Base-by-base conservation (phyloP, 2,113 vertebrate genomes). In the Ranitomeya imitator region DNA sequence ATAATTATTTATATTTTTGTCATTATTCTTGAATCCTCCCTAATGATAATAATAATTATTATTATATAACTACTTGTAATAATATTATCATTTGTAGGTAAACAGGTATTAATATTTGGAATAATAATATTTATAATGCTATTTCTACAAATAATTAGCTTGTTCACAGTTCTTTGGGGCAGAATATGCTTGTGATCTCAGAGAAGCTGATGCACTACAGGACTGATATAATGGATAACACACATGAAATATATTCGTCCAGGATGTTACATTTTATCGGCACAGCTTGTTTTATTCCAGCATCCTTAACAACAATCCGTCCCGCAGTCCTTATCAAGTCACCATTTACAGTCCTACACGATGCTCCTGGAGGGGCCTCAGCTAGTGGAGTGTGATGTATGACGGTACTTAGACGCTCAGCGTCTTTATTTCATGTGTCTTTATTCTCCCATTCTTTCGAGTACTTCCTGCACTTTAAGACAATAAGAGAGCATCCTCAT, bases 271-370 rank as follows among this genome's bases (percentile, higher is more conserved):
- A 63, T 76, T 0, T 65, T 11, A 63, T 52, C 52, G 61, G 31
- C 73, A 16, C 85, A 86, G 85, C 69, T 74, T 73, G 83, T 69
- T 73, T 85, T 71, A 54, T 71, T n/a, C n/a, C 16, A 37, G 54
- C 11, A 61, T 57, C 84, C 13, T 63, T 45, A 78, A 52, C 37
- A 60, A 63, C 8, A 7, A n/a, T 78, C 37, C 6, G 51, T 86
- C 85, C 57, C 21, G 71, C 18, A 6, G 85, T 55, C 83, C 57
- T 18, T 60, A 76, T 85, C 85, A 77, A 77, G 57, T 18, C 31
- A 57, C 54, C 84, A 77, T 85, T 85, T 59, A 73, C 31, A 19
- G 45, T 59, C 23, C 6, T 76, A 15, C n/a, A 21, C 21, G 73
- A 18, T 23, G 61, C 73, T 77, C 59, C 63, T 23, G 51, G 69